These are phyloP conservation scores for Tretioscincus oriximinensis DNA, from an alignment of 2,113 vertebrate species.

Conservation along the genomic window DNA sequence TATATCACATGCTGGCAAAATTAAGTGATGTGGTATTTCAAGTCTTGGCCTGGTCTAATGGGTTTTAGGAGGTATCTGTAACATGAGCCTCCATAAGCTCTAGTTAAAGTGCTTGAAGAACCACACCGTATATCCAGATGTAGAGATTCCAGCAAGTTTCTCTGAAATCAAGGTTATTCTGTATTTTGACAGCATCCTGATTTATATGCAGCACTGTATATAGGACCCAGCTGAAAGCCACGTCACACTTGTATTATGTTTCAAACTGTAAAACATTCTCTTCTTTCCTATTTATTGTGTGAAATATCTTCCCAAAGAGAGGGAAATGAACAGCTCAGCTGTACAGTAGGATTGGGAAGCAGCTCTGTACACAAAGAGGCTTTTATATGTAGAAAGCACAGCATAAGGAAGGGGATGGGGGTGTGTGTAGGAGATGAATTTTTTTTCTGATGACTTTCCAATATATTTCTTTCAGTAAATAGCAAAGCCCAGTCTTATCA, in stretches of 20 bases:
- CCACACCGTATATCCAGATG: not conserved
- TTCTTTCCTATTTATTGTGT: constrained; percentile 34
- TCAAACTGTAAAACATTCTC: constrained; percentile 25
- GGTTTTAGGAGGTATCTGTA: not conserved
- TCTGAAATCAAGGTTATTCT: not conserved
- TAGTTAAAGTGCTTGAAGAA: not conserved
- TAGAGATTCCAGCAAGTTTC: not conserved
- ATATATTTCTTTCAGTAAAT: constrained; percentile 19
- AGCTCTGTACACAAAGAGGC: not conserved
- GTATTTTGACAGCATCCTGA: not conserved
- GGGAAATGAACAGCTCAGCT: not conserved
- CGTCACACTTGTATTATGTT: constrained; percentile 9
- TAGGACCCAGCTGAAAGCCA: not conserved
- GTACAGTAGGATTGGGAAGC: constrained; percentile 2
- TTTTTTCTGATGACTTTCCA: not conserved
- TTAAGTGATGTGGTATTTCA: not conserved
- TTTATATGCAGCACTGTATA: not conserved
- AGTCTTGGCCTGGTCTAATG: not conserved
- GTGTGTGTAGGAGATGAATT: not conserved
- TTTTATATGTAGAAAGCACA: not conserved
- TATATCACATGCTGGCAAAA: not conserved
- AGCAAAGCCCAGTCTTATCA: not conserved
- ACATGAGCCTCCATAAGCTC: not conserved
- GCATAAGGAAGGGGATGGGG: not conserved
- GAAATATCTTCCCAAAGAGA: constrained; percentile 35